These are phyloP conservation scores for Melitaea athalia DNA, from an alignment of 2,888 invertebrate genomes.

Conservation along the genomic window DNA sequence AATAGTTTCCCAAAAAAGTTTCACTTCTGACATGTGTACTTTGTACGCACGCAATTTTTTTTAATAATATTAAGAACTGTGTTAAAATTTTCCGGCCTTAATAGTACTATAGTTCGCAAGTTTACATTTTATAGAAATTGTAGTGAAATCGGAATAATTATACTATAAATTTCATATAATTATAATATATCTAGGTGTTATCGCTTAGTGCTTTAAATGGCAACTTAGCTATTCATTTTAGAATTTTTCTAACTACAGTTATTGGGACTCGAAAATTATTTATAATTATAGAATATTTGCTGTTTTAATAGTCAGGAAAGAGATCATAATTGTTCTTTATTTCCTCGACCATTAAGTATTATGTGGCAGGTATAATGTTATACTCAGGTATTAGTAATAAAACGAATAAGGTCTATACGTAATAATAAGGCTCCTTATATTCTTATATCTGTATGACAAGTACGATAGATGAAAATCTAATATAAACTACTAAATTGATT, in stretches of 20 bases:
- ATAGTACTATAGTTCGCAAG: background rate
- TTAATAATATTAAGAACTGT: background rate
- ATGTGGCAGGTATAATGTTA: background rate
- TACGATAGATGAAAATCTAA: background rate
- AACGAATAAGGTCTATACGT: background rate
- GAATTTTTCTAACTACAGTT: background rate
- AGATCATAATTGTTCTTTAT: background rate
- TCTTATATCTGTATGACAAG: background rate
- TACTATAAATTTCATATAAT: background rate
- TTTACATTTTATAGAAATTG: background rate
- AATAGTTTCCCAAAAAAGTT: no score
- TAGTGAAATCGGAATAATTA: conserved; percentile 1
- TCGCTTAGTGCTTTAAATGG: conserved; percentile 2
- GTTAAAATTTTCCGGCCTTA: background rate
- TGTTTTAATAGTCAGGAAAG: background rate
- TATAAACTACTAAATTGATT: no score
- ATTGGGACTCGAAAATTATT: conserved; percentile 7
- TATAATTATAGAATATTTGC: conserved; percentile 2
- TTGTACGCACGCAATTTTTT: no score
- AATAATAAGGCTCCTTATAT: background rate
- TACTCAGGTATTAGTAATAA: background rate
- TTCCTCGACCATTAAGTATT: background rate
- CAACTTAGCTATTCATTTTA: conserved; percentile 5
- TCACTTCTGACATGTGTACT: no score
- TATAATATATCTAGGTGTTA: background rate